A percentile compares a stretch with the other conserved stretches of the same genome.
phyloP scores from a whole-genome alignment of 2,888 invertebrate species.

The Chalcis sispes region DNA sequence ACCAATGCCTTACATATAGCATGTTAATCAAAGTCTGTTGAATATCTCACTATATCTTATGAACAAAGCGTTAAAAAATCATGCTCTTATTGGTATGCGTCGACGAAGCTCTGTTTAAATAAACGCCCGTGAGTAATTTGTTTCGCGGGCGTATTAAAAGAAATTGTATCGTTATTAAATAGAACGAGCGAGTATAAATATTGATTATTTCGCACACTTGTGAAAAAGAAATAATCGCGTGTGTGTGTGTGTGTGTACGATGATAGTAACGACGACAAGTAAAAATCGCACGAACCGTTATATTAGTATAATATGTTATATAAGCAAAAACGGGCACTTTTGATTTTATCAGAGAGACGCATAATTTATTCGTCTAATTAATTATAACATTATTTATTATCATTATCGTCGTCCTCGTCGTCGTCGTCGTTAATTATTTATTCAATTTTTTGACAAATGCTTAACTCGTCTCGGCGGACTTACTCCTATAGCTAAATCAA shows the following conservation, averaged over 20 bases:
- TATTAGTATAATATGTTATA: too few species aligned
- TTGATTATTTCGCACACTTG: constrained; percentile 8
- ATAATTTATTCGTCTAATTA: constrained; percentile 34
- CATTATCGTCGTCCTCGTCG: too few species aligned
- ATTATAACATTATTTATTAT: constrained; percentile 26
- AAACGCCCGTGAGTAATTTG: constrained; percentile 13
- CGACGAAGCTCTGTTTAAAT: constrained; percentile 13
- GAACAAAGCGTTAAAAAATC: background rate
- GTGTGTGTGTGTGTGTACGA: background rate
- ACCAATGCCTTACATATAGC: constrained; percentile 1
- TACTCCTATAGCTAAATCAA: constrained; percentile 20
- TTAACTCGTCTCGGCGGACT: background rate
- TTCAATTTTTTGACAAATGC: background rate
- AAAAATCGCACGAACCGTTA: constrained; percentile 16
- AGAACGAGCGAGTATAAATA: background rate
- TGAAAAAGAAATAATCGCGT: constrained; percentile 1
- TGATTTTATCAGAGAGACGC: constrained; percentile 5
- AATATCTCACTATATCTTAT: too few species aligned
- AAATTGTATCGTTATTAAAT: constrained; percentile 24
- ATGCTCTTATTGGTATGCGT: background rate
- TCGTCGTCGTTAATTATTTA: background rate
- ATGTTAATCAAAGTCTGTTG: background rate
- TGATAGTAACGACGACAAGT: background rate
- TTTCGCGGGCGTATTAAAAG: background rate
- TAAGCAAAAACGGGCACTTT: constrained; percentile 11